Percentiles rank a stretch among this genome's conserved stretches.
Evolutionary conservation across 2,888 invertebrate species (phyloP).

Genomic region (Coelogynopora nodosa): DNA sequence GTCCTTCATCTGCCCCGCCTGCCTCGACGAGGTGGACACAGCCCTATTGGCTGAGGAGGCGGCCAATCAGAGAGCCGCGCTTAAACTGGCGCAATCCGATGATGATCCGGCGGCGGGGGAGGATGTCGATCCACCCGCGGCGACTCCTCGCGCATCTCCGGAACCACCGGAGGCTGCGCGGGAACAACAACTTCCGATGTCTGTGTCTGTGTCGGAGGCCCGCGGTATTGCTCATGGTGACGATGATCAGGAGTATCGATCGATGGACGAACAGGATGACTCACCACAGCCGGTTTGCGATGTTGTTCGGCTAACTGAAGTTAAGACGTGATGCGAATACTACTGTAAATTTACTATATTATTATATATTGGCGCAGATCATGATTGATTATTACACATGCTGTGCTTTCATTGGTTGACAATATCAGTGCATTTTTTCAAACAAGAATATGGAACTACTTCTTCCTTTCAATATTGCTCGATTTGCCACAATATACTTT

Average conservation of each 20-base stretch:
- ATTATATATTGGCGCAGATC: too few species aligned
- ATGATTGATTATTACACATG: too few species aligned
- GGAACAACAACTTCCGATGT: neutral
- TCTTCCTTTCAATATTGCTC: neutral
- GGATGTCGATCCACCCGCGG: neutral
- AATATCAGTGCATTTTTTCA: too few species aligned
- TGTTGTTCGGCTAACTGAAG: too few species aligned
- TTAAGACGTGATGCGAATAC: too few species aligned
- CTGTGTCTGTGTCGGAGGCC: neutral
- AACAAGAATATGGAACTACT: too few species aligned
- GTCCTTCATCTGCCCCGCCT: constrained; percentile 78
- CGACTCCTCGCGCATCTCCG: too few species aligned
- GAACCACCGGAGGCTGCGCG: too few species aligned
- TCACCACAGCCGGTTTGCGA: neutral
- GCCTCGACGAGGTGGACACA: constrained; percentile 77
- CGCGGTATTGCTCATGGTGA: neutral
- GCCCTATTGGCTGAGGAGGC: neutral
- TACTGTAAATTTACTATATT: too few species aligned
- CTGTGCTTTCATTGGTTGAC: too few species aligned
- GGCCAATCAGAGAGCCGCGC: neutral
- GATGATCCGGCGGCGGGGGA: too few species aligned
- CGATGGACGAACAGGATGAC: neutral
- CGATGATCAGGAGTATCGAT: neutral
- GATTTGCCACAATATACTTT: neutral
- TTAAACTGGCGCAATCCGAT: neutral